Evolutionary conservation across 2,797 vertebrate species (phyloP).

Genomic region (Sternotherus odoratus): DNA sequence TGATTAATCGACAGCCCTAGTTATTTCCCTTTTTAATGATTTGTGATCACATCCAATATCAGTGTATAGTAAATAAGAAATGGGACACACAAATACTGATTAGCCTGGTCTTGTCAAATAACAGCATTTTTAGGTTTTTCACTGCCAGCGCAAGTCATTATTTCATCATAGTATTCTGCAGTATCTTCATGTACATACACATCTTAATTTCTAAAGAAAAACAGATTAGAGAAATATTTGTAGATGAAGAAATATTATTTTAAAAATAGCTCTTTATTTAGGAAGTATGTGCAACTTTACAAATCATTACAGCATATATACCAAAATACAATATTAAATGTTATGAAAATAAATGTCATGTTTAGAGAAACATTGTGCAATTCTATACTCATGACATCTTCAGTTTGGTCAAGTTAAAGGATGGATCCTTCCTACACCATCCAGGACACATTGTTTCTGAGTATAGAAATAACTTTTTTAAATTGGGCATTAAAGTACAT

Average conservation of each 20-base stretch:
- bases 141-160: background rate
- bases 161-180: background rate
- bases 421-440: constrained; percentile 63
- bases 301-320: constrained; percentile 47
- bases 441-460: constrained; percentile 48
- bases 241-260: constrained; percentile 41
- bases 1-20: too few species aligned
- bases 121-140: background rate
- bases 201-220: background rate
- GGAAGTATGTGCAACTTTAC: constrained; percentile 42
- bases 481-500: constrained; percentile 14
- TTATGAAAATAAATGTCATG: constrained; percentile 36
- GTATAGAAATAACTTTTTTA: constrained; percentile 47
- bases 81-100: constrained; percentile 25
- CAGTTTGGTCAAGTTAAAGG: constrained; percentile 57
- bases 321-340: constrained; percentile 24
- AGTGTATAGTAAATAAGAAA: background rate
- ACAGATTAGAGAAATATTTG: constrained; percentile 55
- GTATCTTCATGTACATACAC: background rate
- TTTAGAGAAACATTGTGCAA: constrained; percentile 73
- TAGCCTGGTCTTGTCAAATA: background rate
- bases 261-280: constrained; percentile 61
- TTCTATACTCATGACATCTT: constrained; percentile 43
- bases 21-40: background rate
- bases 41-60: background rate